phyloP scores from a whole-genome alignment of 2,797 vertebrate genomes.

The Heterohyrax brucei region DNA sequence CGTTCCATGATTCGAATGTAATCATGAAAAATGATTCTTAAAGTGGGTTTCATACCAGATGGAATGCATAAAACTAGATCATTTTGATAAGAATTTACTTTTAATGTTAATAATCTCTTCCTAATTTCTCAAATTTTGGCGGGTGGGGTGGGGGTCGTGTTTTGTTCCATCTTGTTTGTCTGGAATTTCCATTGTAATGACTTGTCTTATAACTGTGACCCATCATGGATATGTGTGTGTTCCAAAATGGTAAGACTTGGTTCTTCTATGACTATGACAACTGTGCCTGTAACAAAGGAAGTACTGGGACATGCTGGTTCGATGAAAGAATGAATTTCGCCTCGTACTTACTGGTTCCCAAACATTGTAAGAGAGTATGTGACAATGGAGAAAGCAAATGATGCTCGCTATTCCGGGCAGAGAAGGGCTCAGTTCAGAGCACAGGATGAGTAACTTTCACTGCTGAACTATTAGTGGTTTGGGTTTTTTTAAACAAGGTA shows the following conservation, averaged over 20 bases:
- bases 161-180: background rate
- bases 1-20: background rate
- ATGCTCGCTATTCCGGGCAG: background rate
- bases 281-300: background rate
- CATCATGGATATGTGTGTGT: background rate
- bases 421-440: background rate
- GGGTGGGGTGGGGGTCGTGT: background rate
- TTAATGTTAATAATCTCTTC: background rate
- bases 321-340: background rate
- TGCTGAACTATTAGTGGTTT: background rate
- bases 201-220: background rate
- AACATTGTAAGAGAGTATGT: background rate
- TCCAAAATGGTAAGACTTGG: background rate
- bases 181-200: background rate
- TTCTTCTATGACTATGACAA: background rate
- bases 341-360: background rate
- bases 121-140: background rate
- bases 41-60: background rate
- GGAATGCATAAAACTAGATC: background rate
- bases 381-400: slow-evolving; percentile 10
- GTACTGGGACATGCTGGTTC: background rate
- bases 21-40: background rate
- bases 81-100: slow-evolving; percentile 50
- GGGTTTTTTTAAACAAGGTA: background rate
- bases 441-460: background rate